These are phyloP conservation scores for Hapalemur alaotrensis DNA, from an alignment of 2,797 vertebrate genomes.

Conservation along the genomic window DNA sequence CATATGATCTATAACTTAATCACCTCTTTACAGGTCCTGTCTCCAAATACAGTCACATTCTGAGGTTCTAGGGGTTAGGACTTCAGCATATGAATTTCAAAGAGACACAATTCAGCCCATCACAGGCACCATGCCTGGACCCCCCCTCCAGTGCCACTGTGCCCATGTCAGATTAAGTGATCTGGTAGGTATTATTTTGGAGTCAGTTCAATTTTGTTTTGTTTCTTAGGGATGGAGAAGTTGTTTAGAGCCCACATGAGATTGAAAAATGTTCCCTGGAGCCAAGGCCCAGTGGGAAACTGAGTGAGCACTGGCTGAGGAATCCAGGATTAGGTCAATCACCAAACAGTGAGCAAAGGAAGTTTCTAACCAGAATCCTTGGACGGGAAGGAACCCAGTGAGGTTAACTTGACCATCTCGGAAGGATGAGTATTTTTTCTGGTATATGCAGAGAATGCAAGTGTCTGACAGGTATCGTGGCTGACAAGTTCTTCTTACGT, in stretches of 20 bases:
- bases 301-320: background rate
- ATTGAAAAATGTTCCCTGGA: background rate
- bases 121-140: background rate
- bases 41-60: background rate
- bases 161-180: background rate
- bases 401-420: background rate
- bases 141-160: background rate
- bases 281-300: background rate
- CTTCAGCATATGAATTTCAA: background rate
- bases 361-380: background rate
- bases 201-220: background rate
- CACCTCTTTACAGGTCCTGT: background rate
- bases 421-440: background rate
- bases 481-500: background rate
- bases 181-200: background rate
- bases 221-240: background rate
- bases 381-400: background rate
- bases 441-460: background rate
- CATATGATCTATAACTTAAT: background rate
- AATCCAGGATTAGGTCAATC: background rate
- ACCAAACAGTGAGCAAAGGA: background rate
- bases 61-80: background rate
- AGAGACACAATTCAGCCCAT: background rate
- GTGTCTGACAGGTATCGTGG: background rate
- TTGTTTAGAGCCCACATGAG: background rate